Percentiles rank a stretch among this genome's conserved stretches.
These are phyloP conservation scores for Cercopithecus diana DNA, from an alignment of 2,797 vertebrate species.

Conservation along the genomic window DNA sequence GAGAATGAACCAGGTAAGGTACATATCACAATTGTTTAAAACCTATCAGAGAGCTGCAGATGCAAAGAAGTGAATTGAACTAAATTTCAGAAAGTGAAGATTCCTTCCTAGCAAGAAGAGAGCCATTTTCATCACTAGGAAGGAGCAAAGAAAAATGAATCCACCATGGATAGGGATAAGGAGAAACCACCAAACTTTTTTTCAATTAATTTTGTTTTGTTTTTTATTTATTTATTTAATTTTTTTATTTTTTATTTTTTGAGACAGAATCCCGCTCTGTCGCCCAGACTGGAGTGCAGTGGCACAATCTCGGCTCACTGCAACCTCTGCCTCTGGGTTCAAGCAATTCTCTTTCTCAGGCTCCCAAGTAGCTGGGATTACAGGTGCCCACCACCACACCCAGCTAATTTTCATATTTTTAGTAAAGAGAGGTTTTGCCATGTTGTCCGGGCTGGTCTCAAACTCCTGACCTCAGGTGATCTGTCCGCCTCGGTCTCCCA, in stretches of 20 bases:
- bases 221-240: no score
- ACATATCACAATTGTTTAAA: constrained; percentile 13
- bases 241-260: no score
- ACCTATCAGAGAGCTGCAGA: not conserved
- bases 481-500: not conserved
- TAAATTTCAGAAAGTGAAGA: not conserved
- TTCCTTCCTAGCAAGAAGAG: not conserved
- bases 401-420: not conserved
- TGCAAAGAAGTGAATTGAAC: not conserved
- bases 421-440: not conserved
- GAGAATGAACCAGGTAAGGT: not conserved
- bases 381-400: not conserved
- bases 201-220: no score
- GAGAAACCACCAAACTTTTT: not conserved
- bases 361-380: not conserved
- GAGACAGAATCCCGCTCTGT: not conserved
- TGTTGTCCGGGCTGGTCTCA: not conserved
- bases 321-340: not conserved
- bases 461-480: not conserved
- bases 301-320: not conserved
- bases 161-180: not conserved
- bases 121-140: not conserved
- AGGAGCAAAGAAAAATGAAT: not conserved
- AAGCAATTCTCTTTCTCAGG: not conserved
- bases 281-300: not conserved